Base-by-base conservation (phyloP, 2,888 invertebrate genomes). In the Cordilura impudica region DNA sequence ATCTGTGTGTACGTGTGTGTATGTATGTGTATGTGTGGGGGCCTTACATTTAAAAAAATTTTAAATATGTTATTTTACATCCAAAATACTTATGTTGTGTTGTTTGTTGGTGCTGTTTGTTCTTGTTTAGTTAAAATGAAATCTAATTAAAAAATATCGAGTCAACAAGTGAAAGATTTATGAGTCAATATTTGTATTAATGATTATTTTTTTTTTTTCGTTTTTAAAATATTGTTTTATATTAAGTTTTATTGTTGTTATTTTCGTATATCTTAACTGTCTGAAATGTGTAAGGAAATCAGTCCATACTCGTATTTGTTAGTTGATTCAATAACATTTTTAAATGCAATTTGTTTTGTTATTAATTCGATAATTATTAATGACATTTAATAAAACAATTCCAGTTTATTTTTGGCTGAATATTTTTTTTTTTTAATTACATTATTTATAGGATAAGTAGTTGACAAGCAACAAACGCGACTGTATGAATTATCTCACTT, bases 151-250 rank as follows among this genome's bases (percentile, higher is more conserved):
- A 84, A 81, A 82, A 81, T 82, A 82, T 84, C 84, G 81, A 84
- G 83, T 84, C 83, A 85, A 85, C 84, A 82, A 85, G 78, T 87
- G 88, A 87, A 83, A 88, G 87, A 87, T 87, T 87, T 87, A 87
- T 86, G 87, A 84, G 78, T 54, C 71, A 79, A 75, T 79, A 79
- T 75, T 71, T 66, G 74, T 70, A 75, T 79, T 63, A 67, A 79
- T 66, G 71, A 74, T 74, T 53, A 31, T 74, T 49, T 74, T 65
- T 66, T 45, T 23, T 74, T 49, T 74, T 65, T 66, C 35, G 26
- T 60, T 45, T 58, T 70, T 63, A 39, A 56, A 56, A 56, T 54
- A 35, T 35, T 51, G 45, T 54, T 51, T 61, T 45, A 12, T 47
- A n/a, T 14, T 54, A 16, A 47, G 12, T 43, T 70, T 65, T 19